Percentiles rank a stretch among this genome's conserved stretches.
Conservation (phyloP, 2,888 invertebrate species). For the Aproaerema taeniolella region DNA sequence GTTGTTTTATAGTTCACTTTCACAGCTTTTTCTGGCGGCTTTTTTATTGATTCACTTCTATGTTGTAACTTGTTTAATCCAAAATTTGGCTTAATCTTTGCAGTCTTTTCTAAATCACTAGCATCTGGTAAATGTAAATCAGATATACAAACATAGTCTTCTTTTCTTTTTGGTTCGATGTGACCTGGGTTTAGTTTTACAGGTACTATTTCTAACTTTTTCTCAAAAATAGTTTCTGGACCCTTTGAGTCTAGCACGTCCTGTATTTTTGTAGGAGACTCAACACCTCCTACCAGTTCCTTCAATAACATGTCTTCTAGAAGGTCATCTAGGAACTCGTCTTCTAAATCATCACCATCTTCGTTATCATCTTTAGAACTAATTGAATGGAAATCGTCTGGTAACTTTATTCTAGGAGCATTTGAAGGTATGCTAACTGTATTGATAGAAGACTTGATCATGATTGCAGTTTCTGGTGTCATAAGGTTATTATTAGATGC, state of each 20-base stretch:
- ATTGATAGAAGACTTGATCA: conserved; percentile 77
- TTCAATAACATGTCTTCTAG: conserved; percentile 62
- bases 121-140: conserved; percentile 56
- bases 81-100: conserved; percentile 66
- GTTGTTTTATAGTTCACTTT: conserved; percentile 55
- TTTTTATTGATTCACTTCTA: conserved; percentile 63
- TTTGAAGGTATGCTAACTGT: conserved; percentile 48
- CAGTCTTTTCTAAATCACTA: conserved; percentile 51
- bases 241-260: conserved; percentile 61
- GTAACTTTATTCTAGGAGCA: conserved; percentile 70
- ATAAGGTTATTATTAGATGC: conserved; percentile 62
- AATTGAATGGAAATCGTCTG: conserved; percentile 64
- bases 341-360: conserved; percentile 39
- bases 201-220: conserved; percentile 64
- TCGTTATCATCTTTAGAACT: conserved; percentile 46
- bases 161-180: conserved; percentile 40
- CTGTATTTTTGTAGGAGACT: conserved; percentile 54
- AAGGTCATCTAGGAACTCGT: conserved; percentile 47
- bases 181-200: conserved; percentile 56
- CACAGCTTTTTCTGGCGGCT: conserved; percentile 59
- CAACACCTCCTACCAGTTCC: conserved; percentile 65
- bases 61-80: conserved; percentile 59
- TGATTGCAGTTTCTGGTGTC: conserved; percentile 75
- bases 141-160: conserved; percentile 60
- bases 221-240: conserved; percentile 55